These are phyloP conservation scores for Staurois parvus DNA, from an alignment of 2,797 vertebrate genomes.

Conservation along the genomic window DNA sequence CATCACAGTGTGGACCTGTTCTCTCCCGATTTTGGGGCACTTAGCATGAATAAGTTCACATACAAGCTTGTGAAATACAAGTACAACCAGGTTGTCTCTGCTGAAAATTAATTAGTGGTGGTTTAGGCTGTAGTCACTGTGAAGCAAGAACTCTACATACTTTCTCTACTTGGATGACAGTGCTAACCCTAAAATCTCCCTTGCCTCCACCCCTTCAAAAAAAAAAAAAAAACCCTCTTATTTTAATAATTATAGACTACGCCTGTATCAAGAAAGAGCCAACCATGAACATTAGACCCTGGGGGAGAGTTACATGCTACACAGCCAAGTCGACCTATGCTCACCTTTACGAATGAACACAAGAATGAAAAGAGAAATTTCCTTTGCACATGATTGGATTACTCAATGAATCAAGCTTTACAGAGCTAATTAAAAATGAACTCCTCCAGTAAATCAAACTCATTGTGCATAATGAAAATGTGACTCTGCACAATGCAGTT, in stretches of 20 bases:
- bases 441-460: neutral
- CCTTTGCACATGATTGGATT: neutral
- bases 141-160: neutral
- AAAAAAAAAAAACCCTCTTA: too few relatives aligned
- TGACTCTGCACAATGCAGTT: neutral
- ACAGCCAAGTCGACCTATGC: neutral
- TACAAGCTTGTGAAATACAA: neutral
- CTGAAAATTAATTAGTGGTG: neutral
- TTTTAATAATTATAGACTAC: neutral
- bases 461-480: neutral
- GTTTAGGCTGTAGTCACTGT: neutral
- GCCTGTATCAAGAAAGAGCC: neutral
- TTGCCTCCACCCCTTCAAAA: too few relatives aligned
- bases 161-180: neutral
- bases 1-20: neutral
- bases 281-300: neutral
- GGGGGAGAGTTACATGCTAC: neutral
- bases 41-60: neutral
- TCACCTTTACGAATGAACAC: neutral
- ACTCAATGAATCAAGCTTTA: neutral
- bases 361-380: neutral
- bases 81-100: neutral
- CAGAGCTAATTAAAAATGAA: neutral
- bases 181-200: neutral
- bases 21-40: neutral